Percentiles rank a stretch among this genome's conserved stretches.
These are phyloP conservation scores for Eudyptes chrysolophus DNA, from an alignment of 2,113 vertebrate genomes.

Conservation along the genomic window DNA sequence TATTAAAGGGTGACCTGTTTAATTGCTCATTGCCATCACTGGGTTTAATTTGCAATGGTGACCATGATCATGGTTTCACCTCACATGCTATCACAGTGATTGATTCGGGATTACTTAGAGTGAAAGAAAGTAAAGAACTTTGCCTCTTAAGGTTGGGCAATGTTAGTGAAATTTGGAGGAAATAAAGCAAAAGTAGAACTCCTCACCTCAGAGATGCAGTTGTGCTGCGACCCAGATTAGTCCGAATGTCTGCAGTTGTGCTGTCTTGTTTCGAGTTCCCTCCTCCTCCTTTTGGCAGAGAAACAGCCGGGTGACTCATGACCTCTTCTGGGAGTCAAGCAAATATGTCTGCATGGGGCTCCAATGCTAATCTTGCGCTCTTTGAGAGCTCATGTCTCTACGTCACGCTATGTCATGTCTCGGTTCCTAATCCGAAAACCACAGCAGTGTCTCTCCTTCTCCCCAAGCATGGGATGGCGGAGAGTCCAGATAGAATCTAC, in stretches of 20 bases:
- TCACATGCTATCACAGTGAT: neutral
- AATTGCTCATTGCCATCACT: neutral
- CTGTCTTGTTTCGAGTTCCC: neutral
- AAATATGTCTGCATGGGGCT: neutral
- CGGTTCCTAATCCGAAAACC: rapidly evolving
- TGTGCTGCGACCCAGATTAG: neutral
- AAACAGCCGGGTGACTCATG: neutral
- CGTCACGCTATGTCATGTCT: rapidly evolving
- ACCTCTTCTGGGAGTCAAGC: neutral
- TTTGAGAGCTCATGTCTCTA: neutral
- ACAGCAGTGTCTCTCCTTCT: neutral
- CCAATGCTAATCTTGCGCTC: neutral
- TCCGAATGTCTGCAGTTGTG: neutral
- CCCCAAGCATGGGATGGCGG: neutral
- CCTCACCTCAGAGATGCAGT: neutral
- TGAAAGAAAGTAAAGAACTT: neutral
- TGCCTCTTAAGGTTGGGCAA: neutral
- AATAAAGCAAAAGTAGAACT: neutral
- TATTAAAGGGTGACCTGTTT: neutral
- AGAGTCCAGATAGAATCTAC: neutral
- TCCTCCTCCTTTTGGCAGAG: neutral
- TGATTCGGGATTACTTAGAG: neutral
- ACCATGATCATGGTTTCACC: neutral
- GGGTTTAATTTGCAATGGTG: neutral
- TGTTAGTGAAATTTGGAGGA: neutral